Base-by-base conservation (phyloP, 1,140 invertebrate genomes). In the Drosophila obscura region DNA sequence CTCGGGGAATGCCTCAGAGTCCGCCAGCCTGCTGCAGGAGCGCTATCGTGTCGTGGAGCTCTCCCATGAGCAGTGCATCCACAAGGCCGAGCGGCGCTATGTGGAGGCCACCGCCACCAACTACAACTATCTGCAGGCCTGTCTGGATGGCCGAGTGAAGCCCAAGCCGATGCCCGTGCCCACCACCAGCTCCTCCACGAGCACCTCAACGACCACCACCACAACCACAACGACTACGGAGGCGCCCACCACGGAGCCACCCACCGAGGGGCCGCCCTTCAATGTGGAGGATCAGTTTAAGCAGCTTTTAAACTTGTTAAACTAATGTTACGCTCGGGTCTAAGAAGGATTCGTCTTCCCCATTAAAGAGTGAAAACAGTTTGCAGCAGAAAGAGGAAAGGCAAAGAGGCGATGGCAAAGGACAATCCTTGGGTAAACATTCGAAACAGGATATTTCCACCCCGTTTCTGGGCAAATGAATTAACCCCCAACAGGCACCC, bases 1-100 rank as follows among this genome's bases (percentile, higher is more conserved):
- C 19, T 91, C 90, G 5, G 90, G 89, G 9, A 91, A 91, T 65
- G 90, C 90, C 35, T 77, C 90, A 0, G 90, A 91, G 22, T 73
- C 80, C 4, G 69, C 80, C 4, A 75, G 52, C 4, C n/a, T 90
- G 24, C 46, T 91, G 67, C 79, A 84, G 53, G 90, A 91, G 41
- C 82, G 87, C n/a, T 90, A 91, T 52, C 90, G 85, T 5, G 59
- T 84, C 19, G 73, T 91, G 26, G 85, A 91, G 43, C 57, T 91
- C 24, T 63, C 76, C 2, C 77, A 91, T 15, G 74, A 89, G 1
- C 77, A 91, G 35, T 91, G 90, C 35, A 62, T 52, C 15, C 56
- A 65, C 31, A 66, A 56, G 19, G 80, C 85, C 3, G 90, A 91
- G 45, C 79, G 85, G 0, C 43, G 15, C 22, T 91, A 91, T 43